Percentiles rank a stretch among this genome's conserved stretches.
Conservation (phyloP, 2,888 invertebrate genomes). For the Cryptocephalus moraei region DNA sequence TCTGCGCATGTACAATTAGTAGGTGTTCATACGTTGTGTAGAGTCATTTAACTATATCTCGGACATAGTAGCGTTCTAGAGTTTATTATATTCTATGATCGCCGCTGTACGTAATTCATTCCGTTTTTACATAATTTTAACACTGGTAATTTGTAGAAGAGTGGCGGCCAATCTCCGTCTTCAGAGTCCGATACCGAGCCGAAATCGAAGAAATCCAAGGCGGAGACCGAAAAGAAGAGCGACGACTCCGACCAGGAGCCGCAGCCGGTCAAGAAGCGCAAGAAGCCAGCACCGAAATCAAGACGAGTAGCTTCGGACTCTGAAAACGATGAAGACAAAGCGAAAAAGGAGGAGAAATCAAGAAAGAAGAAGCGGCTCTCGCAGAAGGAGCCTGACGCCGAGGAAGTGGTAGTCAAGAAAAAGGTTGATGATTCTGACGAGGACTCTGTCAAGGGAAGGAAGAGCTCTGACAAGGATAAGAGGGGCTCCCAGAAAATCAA, state of each 20-base stretch:
- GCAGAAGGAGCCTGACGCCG: slow-evolving; percentile 1
- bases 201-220: slow-evolving; percentile 15
- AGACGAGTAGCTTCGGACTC: slow-evolving; percentile 29
- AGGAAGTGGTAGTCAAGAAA: not conserved
- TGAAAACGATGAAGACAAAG: slow-evolving; percentile 17
- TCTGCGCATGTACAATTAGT: no score
- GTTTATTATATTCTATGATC: no score
- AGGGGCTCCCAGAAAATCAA: not conserved
- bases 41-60: no score
- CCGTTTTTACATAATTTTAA: no score
- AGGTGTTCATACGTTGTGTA: no score
- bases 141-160: no score
- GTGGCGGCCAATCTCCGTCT: slow-evolving; percentile 11
- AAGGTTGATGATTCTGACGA: slow-evolving; percentile 20
- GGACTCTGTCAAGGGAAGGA: slow-evolving; percentile 18
- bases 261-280: slow-evolving; percentile 16
- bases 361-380: slow-evolving; percentile 5
- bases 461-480: slow-evolving; percentile 11
- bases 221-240: slow-evolving; percentile 20
- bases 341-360: slow-evolving; percentile 11
- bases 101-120: no score
- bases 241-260: slow-evolving; percentile 29
- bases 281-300: slow-evolving; percentile 10
- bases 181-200: slow-evolving; percentile 6
- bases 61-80: no score